Percentiles rank a stretch among this genome's conserved stretches.
phyloP scores from a whole-genome alignment of 1,140 invertebrate genomes.

The Drosophila neocordata region DNA sequence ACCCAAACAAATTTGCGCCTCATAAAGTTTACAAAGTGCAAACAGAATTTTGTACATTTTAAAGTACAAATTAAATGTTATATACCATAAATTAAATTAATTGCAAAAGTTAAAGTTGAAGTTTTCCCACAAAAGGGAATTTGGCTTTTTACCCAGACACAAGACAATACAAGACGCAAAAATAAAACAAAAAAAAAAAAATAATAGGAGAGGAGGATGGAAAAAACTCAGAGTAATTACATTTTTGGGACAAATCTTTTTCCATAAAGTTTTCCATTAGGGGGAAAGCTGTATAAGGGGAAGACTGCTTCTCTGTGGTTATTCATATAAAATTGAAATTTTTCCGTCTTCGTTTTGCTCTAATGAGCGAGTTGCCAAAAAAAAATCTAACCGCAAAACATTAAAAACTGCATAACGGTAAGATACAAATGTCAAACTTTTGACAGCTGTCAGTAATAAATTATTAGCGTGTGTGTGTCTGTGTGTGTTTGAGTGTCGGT shows the following conservation, averaged over 20 bases:
- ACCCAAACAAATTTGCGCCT: conserved; percentile 37
- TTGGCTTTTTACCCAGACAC: conserved; percentile 38
- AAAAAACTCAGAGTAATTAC: conserved; percentile 55
- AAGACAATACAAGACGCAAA: conserved; percentile 2
- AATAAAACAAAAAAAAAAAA: not conserved
- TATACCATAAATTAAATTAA: conserved; percentile 72
- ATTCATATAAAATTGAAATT: conserved; percentile 58
- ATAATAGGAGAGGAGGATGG: conserved; percentile 10
- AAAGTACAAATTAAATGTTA: conserved; percentile 47
- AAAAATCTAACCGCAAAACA: conserved; percentile 38
- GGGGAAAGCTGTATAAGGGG: not conserved
- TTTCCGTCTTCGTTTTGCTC: conserved; percentile 9
- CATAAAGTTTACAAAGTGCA: conserved; percentile 14
- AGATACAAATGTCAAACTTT: conserved; percentile 66
- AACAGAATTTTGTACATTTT: conserved; percentile 36
- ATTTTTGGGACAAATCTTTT: conserved; percentile 60
- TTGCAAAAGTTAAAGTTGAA: conserved; percentile 68
- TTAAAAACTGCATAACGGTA: conserved; percentile 43
- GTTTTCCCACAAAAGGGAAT: conserved; percentile 3
- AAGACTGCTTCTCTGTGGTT: conserved; percentile 35
- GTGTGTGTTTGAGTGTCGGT: not conserved
- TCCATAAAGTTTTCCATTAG: conserved; percentile 54
- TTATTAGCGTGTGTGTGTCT: not conserved
- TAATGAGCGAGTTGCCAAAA: conserved; percentile 45
- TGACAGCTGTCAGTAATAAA: conserved; percentile 28